Conservation (phyloP, 2,888 invertebrate species). For the Cheilosia soror region DNA sequence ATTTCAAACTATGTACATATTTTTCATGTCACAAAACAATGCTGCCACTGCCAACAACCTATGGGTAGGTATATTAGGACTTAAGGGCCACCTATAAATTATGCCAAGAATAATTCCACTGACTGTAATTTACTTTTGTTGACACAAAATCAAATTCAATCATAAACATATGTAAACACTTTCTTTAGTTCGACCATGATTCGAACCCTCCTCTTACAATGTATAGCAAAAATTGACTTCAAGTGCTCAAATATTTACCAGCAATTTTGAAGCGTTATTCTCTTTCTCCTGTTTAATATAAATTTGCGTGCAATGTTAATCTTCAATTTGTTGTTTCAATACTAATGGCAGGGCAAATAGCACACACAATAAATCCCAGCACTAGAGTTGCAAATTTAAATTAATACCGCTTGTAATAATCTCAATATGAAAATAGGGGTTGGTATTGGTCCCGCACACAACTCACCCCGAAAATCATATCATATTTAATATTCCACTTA, state of each 20-base stretch:
- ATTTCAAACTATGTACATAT: no score
- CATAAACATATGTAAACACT: constrained; percentile 30
- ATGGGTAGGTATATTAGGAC: no score
- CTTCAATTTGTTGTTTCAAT: constrained; percentile 53
- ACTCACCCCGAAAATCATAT: constrained; percentile 48
- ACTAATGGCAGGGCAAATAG: constrained; percentile 54
- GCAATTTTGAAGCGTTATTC: constrained; percentile 7
- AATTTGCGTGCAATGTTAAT: constrained; percentile 25
- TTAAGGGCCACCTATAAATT: no score
- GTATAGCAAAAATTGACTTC: constrained; percentile 24
- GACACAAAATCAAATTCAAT: constrained; percentile 28
- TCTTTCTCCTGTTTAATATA: not conserved
- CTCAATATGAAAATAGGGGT: constrained; percentile 34
- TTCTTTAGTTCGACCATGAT: not conserved
- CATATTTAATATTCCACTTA: constrained; percentile 73
- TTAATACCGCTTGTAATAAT: constrained; percentile 61
- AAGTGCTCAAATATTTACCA: constrained; percentile 58
- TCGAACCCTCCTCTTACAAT: not conserved
- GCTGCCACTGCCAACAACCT: no score
- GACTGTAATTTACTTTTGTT: not conserved
- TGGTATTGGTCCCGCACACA: constrained; percentile 14
- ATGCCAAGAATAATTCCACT: no score
- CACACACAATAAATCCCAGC: constrained; percentile 14
- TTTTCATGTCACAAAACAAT: no score
- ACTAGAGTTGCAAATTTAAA: constrained; percentile 57